These are phyloP conservation scores for Homarus americanus DNA, from an alignment of 1,140 invertebrate genomes.

Conservation along the genomic window DNA sequence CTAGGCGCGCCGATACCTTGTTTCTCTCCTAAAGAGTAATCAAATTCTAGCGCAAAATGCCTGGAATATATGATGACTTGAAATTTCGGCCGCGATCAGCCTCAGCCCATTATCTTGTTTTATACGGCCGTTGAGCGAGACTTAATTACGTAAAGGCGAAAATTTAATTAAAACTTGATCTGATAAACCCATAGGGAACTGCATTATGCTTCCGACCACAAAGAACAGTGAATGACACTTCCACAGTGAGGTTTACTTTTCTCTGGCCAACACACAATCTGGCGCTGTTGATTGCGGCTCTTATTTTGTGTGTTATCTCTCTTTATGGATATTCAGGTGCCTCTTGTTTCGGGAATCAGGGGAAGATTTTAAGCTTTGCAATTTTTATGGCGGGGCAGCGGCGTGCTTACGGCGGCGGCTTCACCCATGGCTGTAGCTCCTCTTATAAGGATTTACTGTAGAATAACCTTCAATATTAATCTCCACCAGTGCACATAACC, in stretches of 20 bases:
- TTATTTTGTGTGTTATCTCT: slow-evolving; percentile 67
- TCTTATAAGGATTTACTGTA: slow-evolving; percentile 44
- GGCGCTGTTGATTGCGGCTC: slow-evolving; percentile 64
- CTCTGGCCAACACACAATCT: slow-evolving; percentile 56
- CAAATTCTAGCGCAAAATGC: slow-evolving; percentile 73
- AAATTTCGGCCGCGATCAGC: slow-evolving; percentile 71
- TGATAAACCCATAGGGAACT: slow-evolving; percentile 74
- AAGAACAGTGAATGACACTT: slow-evolving; percentile 69
- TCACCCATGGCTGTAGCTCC: slow-evolving; percentile 27
- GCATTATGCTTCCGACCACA: slow-evolving; percentile 73
- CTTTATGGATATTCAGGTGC: slow-evolving; percentile 68
- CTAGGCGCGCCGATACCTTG: slow-evolving; percentile 59
- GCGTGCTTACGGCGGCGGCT: slow-evolving; percentile 30
- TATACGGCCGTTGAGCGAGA: slow-evolving; percentile 73
- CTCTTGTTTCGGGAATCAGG: slow-evolving; percentile 61
- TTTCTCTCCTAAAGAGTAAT: slow-evolving; percentile 71
- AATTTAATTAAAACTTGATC: slow-evolving; percentile 75
- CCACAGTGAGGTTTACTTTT: slow-evolving; percentile 33
- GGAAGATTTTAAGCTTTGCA: slow-evolving; percentile 64
- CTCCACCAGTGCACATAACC: slow-evolving; percentile 55
- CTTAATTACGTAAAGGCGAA: slow-evolving; percentile 75
- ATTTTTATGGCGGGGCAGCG: slow-evolving; percentile 47
- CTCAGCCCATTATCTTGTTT: slow-evolving; percentile 72
- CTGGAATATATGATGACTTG: slow-evolving; percentile 73
- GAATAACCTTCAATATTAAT: slow-evolving; percentile 66